Base-by-base conservation (phyloP, 2,888 invertebrate genomes). In the Taphrorychus bicolor region DNA sequence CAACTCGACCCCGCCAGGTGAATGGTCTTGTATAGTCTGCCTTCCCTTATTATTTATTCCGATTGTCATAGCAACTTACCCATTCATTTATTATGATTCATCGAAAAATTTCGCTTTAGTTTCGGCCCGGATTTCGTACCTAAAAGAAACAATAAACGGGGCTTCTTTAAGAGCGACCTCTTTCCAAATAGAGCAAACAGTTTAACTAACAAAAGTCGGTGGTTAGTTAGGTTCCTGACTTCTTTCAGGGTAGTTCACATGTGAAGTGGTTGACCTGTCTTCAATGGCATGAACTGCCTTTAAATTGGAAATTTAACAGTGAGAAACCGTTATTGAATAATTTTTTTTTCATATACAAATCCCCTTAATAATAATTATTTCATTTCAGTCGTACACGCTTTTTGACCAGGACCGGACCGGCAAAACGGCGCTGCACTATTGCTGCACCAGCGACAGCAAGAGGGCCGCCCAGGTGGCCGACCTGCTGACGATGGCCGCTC, bases 341-440 rank as follows among this genome's bases (percentile, higher is more conserved):
- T n/a, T n/a, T n/a, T n/a, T n/a, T n/a, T n/a, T n/a, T n/a, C n/a
- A n/a, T n/a, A n/a, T n/a, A n/a, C n/a, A n/a, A n/a, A n/a, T n/a
- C n/a, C n/a, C n/a, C n/a, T n/a, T n/a, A n/a, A n/a, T n/a, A n/a
- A n/a, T n/a, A n/a, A 9, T 32, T 1, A 32, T 32, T 32, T 32
- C 32, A 32, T 78, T 79, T 16, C 83, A 90, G 86, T 86, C 88
- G 14, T 45, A 17, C 17, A n/a, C 45, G 5, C 87, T 92, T 54
- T 86, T 87, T 60, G 89, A 90, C 73, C 87, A 92, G 76, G 95
- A 95, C 83, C 88, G 93, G 16, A 92, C 91, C 3, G 86, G 92
- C 66, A 93, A 95, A 78, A 92, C 92, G 73, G 95, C 95, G 16
- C 86, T 98, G 53, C 98, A 98, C 83, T 98, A 98, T 85, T 97